Evolutionary conservation across 2,888 invertebrate genomes (phyloP).

Genomic region (Hedychridium roseum): DNA sequence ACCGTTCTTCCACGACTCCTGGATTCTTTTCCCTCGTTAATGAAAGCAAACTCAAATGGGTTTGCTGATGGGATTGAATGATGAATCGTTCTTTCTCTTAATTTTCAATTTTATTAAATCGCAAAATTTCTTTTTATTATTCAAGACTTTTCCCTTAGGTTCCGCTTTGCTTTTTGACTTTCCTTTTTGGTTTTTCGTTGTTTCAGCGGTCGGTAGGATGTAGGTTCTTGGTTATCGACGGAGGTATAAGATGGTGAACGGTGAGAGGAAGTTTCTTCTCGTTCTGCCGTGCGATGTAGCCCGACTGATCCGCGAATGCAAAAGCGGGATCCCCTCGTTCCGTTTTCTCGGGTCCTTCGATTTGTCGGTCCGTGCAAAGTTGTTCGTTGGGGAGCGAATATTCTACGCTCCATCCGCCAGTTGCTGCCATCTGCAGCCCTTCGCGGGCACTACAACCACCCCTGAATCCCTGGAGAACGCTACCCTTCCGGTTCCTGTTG

Average conservation of each 20-base stretch:
- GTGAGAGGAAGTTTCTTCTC: conserved; percentile 23
- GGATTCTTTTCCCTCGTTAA: too few relatives aligned
- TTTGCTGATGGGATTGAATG: too few relatives aligned
- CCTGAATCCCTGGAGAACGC: too few relatives aligned
- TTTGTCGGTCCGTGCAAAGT: conserved; percentile 8
- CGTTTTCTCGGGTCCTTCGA: conserved; percentile 8
- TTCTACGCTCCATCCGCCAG: conserved; percentile 43
- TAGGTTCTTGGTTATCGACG: conserved; percentile 35
- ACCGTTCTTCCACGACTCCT: too few relatives aligned
- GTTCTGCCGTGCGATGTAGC: conserved; percentile 24
- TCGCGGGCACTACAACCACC: too few relatives aligned
- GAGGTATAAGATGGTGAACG: conserved; percentile 9
- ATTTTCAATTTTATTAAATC: too few relatives aligned
- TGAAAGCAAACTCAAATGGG: too few relatives aligned
- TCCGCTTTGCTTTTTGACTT: too few relatives aligned
- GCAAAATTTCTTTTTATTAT: too few relatives aligned
- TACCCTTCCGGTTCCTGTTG: too few relatives aligned
- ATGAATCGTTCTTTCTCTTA: too few relatives aligned
- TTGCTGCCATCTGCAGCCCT: conserved; percentile 54
- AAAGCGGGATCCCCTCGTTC: conserved; percentile 8
- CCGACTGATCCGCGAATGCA: conserved; percentile 28
- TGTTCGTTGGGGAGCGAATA: conserved; percentile 1
- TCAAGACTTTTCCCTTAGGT: too few relatives aligned
- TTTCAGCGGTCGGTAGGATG: conserved; percentile 28
- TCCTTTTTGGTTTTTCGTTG: not conserved